Evolutionary conservation across 2,888 invertebrate genomes (phyloP).

Genomic region (Desoria tigrina): DNA sequence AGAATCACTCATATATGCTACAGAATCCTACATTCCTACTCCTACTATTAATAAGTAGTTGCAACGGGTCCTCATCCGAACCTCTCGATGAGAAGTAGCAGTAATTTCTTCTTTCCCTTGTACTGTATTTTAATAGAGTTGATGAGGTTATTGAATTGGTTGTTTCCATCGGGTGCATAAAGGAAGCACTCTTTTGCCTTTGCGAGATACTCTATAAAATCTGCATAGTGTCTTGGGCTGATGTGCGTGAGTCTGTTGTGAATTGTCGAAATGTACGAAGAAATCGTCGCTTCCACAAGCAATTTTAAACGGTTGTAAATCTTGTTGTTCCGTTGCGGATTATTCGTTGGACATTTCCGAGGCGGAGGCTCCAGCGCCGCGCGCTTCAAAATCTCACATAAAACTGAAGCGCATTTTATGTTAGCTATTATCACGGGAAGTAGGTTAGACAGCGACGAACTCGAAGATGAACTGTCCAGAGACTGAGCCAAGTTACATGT

Average conservation of each 20-base stretch:
- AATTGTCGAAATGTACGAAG: slow-evolving; percentile 81
- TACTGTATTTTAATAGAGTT: slow-evolving; percentile 85
- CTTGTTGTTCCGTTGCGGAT: slow-evolving; percentile 65
- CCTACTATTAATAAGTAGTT: no score
- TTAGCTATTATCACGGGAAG: slow-evolving; percentile 27
- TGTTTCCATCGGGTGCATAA: slow-evolving; percentile 77
- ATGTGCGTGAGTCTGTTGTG: slow-evolving; percentile 82
- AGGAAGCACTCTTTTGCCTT: slow-evolving; percentile 85
- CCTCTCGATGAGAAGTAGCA: slow-evolving; percentile 80
- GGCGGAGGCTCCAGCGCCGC: slow-evolving; percentile 63
- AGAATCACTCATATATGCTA: no score
- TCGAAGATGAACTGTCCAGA: neutral
- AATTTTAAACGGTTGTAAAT: no score
- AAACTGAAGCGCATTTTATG: slow-evolving; percentile 73
- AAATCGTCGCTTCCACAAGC: slow-evolving; percentile 70
- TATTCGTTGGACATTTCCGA: slow-evolving; percentile 57
- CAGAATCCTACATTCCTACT: no score
- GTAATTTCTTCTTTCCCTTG: slow-evolving; percentile 86
- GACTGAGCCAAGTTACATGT: slow-evolving; percentile 77
- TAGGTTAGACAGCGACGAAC: slow-evolving; percentile 18
- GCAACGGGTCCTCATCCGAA: no score
- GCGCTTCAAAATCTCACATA: slow-evolving; percentile 70
- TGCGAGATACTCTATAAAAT: slow-evolving; percentile 74
- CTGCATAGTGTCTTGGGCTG: slow-evolving; percentile 79
- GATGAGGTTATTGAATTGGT: slow-evolving; percentile 77